phyloP scores from a whole-genome alignment of 1,140 invertebrate species.

The Helicoverpa zea region DNA sequence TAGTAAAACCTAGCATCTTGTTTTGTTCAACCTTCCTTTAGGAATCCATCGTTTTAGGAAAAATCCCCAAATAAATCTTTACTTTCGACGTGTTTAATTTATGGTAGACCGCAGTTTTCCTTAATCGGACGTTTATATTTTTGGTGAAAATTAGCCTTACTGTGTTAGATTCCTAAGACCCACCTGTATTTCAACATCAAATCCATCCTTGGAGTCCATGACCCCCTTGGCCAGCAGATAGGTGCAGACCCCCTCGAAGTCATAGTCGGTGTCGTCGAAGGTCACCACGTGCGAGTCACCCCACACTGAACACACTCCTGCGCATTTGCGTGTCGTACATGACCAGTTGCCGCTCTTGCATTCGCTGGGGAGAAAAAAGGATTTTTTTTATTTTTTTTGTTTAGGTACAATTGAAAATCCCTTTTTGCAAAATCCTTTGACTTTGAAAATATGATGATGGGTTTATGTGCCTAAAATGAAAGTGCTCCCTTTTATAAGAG shows the following conservation, averaged over 20 bases:
- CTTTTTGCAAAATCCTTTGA: too few relatives aligned
- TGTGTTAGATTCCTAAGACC: background rate
- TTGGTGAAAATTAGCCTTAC: background rate
- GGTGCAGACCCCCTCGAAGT: conserved; percentile 96
- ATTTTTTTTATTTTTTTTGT: background rate
- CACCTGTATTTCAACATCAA: conserved; percentile 91
- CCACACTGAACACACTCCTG: conserved; percentile 92
- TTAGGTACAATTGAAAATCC: too few relatives aligned
- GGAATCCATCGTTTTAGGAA: too few relatives aligned
- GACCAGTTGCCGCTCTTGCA: conserved; percentile 90
- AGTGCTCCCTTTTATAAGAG: too few relatives aligned
- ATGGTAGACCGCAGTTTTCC: too few relatives aligned
- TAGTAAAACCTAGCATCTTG: too few relatives aligned
- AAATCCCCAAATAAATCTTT: too few relatives aligned
- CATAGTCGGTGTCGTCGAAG: conserved; percentile 94
- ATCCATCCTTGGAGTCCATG: conserved; percentile 88
- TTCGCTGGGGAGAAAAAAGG: conserved; percentile 80
- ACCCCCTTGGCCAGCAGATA: conserved; percentile 93
- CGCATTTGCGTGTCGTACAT: conserved; percentile 89
- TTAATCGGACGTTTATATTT: too few relatives aligned
- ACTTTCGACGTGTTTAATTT: too few relatives aligned
- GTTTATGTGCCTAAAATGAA: too few relatives aligned
- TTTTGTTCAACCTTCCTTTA: too few relatives aligned
- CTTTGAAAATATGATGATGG: too few relatives aligned
- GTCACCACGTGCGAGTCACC: conserved; percentile 96